Evolutionary conservation across 2,888 invertebrate genomes (phyloP), one percentile per base, ranked within the genome.

Genomic region (Leptopilina myrica): DNA sequence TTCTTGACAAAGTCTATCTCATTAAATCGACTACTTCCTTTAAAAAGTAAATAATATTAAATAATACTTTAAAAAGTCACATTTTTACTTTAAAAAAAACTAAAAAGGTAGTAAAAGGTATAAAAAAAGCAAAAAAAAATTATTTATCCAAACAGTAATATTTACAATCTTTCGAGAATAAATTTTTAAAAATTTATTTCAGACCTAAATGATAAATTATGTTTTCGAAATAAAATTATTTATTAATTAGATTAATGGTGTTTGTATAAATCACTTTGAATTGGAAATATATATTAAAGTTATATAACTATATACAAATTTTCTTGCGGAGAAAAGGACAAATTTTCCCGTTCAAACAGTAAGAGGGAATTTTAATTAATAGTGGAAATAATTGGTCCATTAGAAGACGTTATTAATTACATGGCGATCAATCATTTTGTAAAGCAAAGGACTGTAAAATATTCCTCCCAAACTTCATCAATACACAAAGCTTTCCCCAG

Each of bases 381-480:
- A 53, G 49, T 56, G 33, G 3, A 7, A 33, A 11, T 56, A 26
- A 33, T 73, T 14, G 26, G 53, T 73, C 40, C 40, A 33, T 56
- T 56, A 73, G 33, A n/a, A 8, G 53, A 33, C n/a, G n/a, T 56
- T 2, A 14, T 33, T 56, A 56, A 73, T 33, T 56, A 73, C 53
- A n/a, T 8, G 33, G 15, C 56, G 12, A 56, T 73, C 73, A 56
- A 73, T 73, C 73, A 56, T 33, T 73, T 73, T 56, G 8, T 2
- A 56, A 33, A 33, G 26, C n/a, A 56, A n/a, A 7, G n/a, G 33
- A 56, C n/a, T 73, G 11, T n/a, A n/a, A 56, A 56, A 56, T 56
- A 49, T 73, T n/a, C 9, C 26, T 7, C 12, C 9, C 26, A 49
- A 69, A 49, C 15, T 62, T 62, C 15, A 62, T 53, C 7, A 69